Evolutionary conservation across 1,140 invertebrate genomes (phyloP).

Genomic region (Bombus vancouverensis): DNA sequence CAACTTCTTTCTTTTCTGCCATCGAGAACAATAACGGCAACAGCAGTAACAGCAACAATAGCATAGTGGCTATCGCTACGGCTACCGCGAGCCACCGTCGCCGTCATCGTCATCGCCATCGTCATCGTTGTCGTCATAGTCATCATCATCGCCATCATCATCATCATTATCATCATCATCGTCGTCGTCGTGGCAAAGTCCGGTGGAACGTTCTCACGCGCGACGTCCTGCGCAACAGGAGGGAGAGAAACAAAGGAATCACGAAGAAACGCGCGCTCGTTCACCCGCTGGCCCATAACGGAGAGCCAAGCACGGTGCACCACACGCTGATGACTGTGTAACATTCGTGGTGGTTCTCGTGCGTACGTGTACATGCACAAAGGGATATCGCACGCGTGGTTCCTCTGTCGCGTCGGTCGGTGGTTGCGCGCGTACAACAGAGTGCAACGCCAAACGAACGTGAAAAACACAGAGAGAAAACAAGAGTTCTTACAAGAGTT

Average conservation of each 20-base stretch:
- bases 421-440: background rate
- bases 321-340: background rate
- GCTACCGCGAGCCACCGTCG: background rate
- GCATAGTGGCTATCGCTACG: background rate
- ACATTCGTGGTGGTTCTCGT: background rate
- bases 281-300: slow-evolving; percentile 29
- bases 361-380: background rate
- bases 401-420: background rate
- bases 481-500: slow-evolving; percentile 21
- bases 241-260: slow-evolving; percentile 44
- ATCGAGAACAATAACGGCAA: background rate
- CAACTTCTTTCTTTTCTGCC: slow-evolving; percentile 6
- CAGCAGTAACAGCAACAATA: background rate
- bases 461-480: background rate
- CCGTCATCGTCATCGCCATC: background rate
- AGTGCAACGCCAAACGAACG: background rate
- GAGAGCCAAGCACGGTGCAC: background rate
- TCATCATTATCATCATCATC: background rate
- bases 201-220: slow-evolving; percentile 41
- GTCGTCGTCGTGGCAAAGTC: background rate
- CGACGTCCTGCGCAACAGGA: slow-evolving; percentile 21
- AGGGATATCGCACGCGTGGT: background rate
- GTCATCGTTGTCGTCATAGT: background rate
- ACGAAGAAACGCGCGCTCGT: slow-evolving; percentile 35
- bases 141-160: background rate